Percentiles rank a stretch among this genome's conserved stretches.
Conservation (phyloP, 2,113 vertebrate genomes). For the Callipepla californica region DNA sequence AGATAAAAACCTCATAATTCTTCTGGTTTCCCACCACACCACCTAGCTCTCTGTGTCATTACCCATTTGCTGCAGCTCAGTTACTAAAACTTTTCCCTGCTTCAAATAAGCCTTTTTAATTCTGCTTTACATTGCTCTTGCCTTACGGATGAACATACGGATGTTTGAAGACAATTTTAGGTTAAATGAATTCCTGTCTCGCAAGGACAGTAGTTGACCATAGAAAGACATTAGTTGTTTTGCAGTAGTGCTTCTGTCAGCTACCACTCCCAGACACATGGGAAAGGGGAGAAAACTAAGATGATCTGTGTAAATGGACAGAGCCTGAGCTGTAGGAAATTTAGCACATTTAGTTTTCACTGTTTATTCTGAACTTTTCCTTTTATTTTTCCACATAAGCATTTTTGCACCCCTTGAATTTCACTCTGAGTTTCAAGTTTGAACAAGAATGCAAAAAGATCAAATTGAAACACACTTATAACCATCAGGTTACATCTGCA, state of each 20-base stretch:
- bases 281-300: not conserved
- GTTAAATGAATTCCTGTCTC: not conserved
- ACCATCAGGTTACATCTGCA: not conserved
- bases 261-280: rapidly evolving
- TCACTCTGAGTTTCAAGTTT: conserved; percentile 22
- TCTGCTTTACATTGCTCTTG: not conserved
- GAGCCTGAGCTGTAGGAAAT: not conserved
- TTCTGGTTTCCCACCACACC: not conserved
- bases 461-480: conserved; percentile 12
- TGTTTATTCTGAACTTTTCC: not conserved
- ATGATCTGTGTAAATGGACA: not conserved
- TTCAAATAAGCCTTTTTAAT: not conserved
- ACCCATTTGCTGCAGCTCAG: not conserved
- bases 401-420: not conserved
- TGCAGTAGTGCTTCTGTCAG: not conserved
- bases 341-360: not conserved
- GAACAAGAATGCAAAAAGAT: conserved; percentile 28
- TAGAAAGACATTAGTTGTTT: not conserved
- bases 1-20: conserved; percentile 27
- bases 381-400: not conserved
- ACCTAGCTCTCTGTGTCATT: not conserved
- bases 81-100: not conserved
- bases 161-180: not conserved
- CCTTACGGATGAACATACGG: not conserved
- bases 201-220: not conserved